Evolutionary conservation across 2,888 invertebrate species (phyloP), one percentile per base, ranked within the genome.

Genomic region (Thymelicus sylvestris): DNA sequence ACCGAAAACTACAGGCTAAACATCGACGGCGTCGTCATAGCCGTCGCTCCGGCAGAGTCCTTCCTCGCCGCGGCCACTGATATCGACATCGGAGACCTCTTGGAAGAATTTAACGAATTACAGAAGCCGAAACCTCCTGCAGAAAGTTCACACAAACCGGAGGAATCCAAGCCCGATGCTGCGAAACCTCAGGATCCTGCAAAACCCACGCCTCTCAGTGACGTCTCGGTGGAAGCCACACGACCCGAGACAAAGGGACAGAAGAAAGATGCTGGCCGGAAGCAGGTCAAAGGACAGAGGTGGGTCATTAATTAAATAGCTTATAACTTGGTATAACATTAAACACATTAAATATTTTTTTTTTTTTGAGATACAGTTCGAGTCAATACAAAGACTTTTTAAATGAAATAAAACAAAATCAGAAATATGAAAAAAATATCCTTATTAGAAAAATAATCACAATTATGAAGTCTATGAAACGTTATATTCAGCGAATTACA

Each of bases 1-100:
- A 92, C 95, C 0, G 97, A 96, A 79, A 97, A 97, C 89, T 95
- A 95, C 75, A 93, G 96, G 19, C 87, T 97, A 10, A 95, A 95
- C 81, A 93, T 97, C 65, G 95, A 96, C 78, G 96, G 96, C 13
- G 91, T 96, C n/a, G 94, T 96, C 13, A 87, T 96, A 47, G 95
- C 96, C 3, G 90, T 96, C 57, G 95, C 96, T 0, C 96, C 96
- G 0, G 95, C 95, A 0, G 96, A 96, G 67, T 90, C 95, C 1
- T 86, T 96, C 7, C 83, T 96, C 13, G 88, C 95, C 31, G 95
- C 95, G 0, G 93, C 94, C 5, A 93, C 94, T 1, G 89, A 93
- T 59, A 83, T 93, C 71, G 94, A 94, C 73, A 74, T 92, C 68
- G 81, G 81, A 75, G 91, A 90, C 61, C 79, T 93, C 0, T 78